phyloP scores from a whole-genome alignment of 1,140 invertebrate genomes.

The Drosophila mayri region DNA sequence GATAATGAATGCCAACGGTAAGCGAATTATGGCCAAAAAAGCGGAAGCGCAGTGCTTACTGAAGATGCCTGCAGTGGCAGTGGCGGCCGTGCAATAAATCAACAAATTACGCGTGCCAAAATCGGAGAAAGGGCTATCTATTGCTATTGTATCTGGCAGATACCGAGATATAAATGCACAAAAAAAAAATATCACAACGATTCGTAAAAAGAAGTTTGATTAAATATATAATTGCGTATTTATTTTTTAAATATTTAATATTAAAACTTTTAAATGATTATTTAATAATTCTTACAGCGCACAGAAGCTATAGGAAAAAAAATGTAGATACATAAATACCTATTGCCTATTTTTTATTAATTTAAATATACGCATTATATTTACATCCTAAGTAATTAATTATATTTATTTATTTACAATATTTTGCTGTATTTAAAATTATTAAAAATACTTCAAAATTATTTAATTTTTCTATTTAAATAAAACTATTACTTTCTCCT shows the following conservation, averaged over 20 bases:
- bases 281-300: too few relatives aligned
- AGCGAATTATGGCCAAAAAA: slow-evolving; percentile 61
- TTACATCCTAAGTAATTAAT: too few relatives aligned
- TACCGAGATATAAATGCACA: slow-evolving; percentile 24
- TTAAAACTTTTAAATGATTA: too few relatives aligned
- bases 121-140: slow-evolving; percentile 53
- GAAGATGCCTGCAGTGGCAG: slow-evolving; percentile 56
- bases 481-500: too few relatives aligned
- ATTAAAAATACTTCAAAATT: not conserved
- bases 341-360: too few relatives aligned
- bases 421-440: not conserved
- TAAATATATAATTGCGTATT: too few relatives aligned
- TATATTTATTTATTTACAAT: too few relatives aligned
- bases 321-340: too few relatives aligned
- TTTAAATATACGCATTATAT: too few relatives aligned
- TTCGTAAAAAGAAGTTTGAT: too few relatives aligned
- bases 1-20: slow-evolving; percentile 73
- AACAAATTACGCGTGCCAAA: slow-evolving; percentile 72
- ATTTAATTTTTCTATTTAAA: not conserved
- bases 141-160: slow-evolving; percentile 51
- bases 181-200: not conserved
- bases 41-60: slow-evolving; percentile 36
- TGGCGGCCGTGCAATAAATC: slow-evolving; percentile 66
- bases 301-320: too few relatives aligned
- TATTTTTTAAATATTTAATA: too few relatives aligned